Percentiles rank a stretch among this genome's conserved stretches.
Evolutionary conservation across 2,888 invertebrate genomes (phyloP).

Genomic region (Creontiades dilutus): DNA sequence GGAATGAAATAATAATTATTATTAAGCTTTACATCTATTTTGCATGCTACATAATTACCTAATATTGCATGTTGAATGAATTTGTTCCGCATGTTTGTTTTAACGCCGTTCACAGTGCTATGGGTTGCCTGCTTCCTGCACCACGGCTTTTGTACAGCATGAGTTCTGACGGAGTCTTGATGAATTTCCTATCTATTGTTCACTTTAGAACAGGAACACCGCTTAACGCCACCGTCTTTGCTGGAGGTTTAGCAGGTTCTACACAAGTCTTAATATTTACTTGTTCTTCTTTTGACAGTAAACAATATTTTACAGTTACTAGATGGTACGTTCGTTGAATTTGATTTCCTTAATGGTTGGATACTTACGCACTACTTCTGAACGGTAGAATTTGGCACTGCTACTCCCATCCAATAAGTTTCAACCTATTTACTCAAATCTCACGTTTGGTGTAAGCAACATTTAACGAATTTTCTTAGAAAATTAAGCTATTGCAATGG

Average conservation of each 20-base stretch:
- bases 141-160: conserved; percentile 94
- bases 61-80: conserved; percentile 5
- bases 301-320: no score
- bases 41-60: neutral
- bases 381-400: no score
- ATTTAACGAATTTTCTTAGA: no score
- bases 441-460: no score
- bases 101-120: conserved; percentile 80
- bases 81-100: neutral
- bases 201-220: conserved; percentile 88
- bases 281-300: neutral
- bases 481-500: no score
- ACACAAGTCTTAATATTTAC: neutral
- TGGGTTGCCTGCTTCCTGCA: conserved; percentile 93
- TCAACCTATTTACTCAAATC: no score
- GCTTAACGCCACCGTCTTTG: conserved; percentile 86
- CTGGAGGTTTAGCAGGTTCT: conserved; percentile 86
- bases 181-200: conserved; percentile 85
- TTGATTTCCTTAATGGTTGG: no score
- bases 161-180: conserved; percentile 92
- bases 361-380: no score
- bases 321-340: no score
- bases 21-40: neutral
- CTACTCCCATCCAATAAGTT: no score
- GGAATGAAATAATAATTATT: no score